phyloP scores from a whole-genome alignment of 92 coral and sea anemone genomes.

The Palythoa heliodiscus region DNA sequence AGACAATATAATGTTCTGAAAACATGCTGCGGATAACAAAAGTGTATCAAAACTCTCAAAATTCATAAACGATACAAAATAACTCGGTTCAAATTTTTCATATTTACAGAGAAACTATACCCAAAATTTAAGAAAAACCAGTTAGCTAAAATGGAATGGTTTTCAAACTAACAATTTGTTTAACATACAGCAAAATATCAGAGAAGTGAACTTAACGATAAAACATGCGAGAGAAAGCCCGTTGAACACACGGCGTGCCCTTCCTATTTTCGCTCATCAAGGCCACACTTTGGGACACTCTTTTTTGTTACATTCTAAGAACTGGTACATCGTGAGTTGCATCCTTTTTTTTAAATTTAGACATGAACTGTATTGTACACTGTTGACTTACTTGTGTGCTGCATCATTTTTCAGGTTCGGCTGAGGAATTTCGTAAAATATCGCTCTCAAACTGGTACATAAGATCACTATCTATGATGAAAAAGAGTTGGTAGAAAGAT shows the following conservation, averaged over 20 bases:
- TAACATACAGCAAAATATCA: background rate
- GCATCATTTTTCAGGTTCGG: constrained; percentile 30
- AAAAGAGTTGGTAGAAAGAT: background rate
- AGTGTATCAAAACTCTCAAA: constrained; percentile 50
- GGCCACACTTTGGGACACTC: background rate
- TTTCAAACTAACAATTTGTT: background rate
- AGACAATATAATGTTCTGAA: constrained; percentile 56
- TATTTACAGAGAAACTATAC: background rate
- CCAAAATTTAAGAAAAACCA: background rate
- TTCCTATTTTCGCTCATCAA: constrained; percentile 32
- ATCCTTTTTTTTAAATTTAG: too few relatives aligned
- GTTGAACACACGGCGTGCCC: constrained; percentile 33
- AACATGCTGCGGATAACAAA: constrained; percentile 71
- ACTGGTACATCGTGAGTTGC: background rate
- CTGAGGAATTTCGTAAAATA: constrained; percentile 17
- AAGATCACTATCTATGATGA: constrained; percentile 22
- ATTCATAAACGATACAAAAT: constrained; percentile 28
- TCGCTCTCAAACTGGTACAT: background rate
- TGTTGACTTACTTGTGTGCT: constrained; percentile 41
- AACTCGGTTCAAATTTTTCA: background rate
- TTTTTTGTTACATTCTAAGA: background rate
- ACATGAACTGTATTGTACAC: background rate
- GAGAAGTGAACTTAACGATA: background rate
- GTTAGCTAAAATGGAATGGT: background rate
- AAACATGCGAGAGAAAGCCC: constrained; percentile 14